Percentiles rank a stretch among this genome's conserved stretches.
phyloP scores from a whole-genome alignment of 2,888 invertebrate species.

The Zaprionus bogoriensis region DNA sequence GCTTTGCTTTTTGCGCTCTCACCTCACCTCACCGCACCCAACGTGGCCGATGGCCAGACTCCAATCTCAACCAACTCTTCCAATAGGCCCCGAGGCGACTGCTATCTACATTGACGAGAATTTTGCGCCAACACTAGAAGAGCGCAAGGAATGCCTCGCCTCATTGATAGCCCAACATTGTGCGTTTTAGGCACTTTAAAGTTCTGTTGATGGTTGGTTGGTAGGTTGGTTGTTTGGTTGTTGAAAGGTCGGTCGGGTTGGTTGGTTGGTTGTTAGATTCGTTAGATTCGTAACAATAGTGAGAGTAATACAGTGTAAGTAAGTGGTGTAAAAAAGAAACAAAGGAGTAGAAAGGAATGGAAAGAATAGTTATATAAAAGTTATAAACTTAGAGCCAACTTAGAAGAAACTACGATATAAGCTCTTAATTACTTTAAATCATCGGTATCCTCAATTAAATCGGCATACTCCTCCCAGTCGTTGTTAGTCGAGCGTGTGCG shows the following conservation, averaged over 20 bases:
- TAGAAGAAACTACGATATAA: conserved; percentile 84
- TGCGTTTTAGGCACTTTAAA: conserved; percentile 80
- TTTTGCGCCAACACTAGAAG: conserved; percentile 61
- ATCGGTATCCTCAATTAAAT: conserved; percentile 83
- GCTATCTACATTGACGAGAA: conserved; percentile 28
- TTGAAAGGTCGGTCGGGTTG: conserved; percentile 11
- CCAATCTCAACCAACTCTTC: conserved; percentile 71
- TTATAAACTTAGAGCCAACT: conserved; percentile 81
- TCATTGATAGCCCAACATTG: conserved; percentile 81
- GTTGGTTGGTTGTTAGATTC: not conserved
- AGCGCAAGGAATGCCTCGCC: conserved; percentile 66
- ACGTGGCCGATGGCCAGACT: conserved; percentile 28
- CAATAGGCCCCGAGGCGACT: conserved; percentile 55
- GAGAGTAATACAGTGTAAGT: conserved; percentile 30
- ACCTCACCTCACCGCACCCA: not conserved
- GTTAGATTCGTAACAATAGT: conserved; percentile 13
- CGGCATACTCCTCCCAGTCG: conserved; percentile 83
- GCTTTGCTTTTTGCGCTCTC: conserved; percentile 33
- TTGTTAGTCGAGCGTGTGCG: conserved; percentile 82
- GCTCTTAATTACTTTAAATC: conserved; percentile 84
- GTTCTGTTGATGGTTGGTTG: conserved; percentile 76
- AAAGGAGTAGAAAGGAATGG: conserved; percentile 68
- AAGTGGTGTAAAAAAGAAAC: conserved; percentile 52
- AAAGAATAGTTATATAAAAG: conserved; percentile 65
- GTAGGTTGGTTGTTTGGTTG: conserved; percentile 32